Conservation (phyloP, 2,888 invertebrate genomes). For the Drosophila ochracea region DNA sequence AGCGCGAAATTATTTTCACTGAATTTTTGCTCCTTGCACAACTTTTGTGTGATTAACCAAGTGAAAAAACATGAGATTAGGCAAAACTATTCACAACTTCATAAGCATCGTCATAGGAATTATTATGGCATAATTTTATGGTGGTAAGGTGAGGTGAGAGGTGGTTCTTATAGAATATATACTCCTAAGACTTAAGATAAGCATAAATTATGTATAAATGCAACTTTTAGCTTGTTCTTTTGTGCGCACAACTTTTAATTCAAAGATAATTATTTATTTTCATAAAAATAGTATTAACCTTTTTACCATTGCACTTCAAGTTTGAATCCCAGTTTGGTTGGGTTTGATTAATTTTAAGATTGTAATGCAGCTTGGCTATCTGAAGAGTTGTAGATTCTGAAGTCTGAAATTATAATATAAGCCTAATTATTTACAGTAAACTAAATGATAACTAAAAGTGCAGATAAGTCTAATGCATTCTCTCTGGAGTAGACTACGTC, state of each 20-base stretch:
- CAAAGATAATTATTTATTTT: not conserved
- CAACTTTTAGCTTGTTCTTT: not conserved
- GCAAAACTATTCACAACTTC: constrained; percentile 64
- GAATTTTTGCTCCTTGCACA: constrained; percentile 46
- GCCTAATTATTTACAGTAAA: accelerated
- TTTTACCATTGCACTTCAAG: not conserved
- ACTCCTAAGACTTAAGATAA: not conserved
- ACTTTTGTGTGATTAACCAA: constrained; percentile 73
- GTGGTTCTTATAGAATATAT: not conserved
- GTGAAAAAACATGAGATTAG: constrained; percentile 78
- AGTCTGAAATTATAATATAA: no score
- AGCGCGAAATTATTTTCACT: constrained; percentile 70
- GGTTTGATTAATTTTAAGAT: not conserved
- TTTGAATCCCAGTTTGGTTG: not conserved
- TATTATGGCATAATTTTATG: not conserved
- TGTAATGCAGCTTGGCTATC: no score
- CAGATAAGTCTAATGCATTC: not conserved
- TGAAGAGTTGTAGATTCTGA: no score
- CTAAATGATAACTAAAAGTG: not conserved
- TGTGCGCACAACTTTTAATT: not conserved
- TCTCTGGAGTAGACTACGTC: not conserved
- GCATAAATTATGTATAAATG: not conserved
- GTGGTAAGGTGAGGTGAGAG: constrained; percentile 37
- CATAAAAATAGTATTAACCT: not conserved
- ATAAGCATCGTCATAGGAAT: constrained; percentile 32